A percentile compares a stretch with the other conserved stretches of the same genome.
Evolutionary conservation across 2,797 vertebrate genomes (phyloP).

Genomic region (Gephyroberyx darwinii): DNA sequence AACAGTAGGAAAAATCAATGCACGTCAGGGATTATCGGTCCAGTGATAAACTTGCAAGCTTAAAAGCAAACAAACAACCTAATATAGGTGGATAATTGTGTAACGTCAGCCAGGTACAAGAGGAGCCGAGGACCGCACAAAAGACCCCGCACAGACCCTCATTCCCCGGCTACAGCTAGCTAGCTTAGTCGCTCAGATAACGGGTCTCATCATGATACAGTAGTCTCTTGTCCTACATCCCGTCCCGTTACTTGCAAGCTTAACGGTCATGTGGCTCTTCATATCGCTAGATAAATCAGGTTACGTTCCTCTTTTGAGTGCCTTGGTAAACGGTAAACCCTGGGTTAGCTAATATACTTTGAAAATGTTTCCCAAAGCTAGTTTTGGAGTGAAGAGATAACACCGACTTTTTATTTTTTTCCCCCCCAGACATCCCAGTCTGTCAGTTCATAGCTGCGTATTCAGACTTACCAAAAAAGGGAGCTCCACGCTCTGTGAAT

Average conservation of each 20-base stretch:
- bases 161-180: constrained; percentile 40
- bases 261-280: constrained; percentile 52
- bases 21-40: neutral
- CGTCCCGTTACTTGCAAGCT: constrained; percentile 64
- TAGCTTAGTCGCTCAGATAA: constrained; percentile 25
- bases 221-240: constrained; percentile 66
- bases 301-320: constrained; percentile 4
- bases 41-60: neutral
- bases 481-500: constrained; percentile 52
- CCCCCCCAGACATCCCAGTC: constrained; percentile 51
- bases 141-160: constrained; percentile 20
- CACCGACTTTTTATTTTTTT: constrained; percentile 4
- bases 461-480: constrained; percentile 69
- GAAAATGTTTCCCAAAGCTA: constrained; percentile 2
- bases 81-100: neutral
- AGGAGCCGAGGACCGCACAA: neutral
- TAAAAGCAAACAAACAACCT: neutral
- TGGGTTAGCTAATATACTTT: neutral
- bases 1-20: neutral
- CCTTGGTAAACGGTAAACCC: neutral
- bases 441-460: constrained; percentile 67
- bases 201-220: constrained; percentile 43
- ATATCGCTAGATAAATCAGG: constrained; percentile 38
- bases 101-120: neutral
- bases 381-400: constrained; percentile 29